These are phyloP conservation scores for Drosophila stalkeri DNA, from an alignment of 2,888 invertebrate species.

Conservation along the genomic window DNA sequence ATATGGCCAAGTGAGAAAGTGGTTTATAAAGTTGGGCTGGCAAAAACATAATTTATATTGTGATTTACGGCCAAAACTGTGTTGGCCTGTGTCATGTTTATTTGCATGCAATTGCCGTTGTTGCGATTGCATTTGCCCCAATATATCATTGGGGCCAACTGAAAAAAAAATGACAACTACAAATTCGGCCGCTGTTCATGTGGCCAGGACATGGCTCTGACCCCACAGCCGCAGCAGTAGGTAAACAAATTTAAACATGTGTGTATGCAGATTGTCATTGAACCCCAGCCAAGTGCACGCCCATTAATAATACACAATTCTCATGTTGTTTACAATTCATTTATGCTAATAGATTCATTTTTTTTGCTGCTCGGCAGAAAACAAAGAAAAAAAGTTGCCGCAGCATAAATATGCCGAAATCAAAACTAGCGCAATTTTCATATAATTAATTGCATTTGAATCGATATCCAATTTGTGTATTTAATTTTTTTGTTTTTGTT, in stretches of 20 bases:
- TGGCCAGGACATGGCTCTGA: slow-evolving; percentile 23
- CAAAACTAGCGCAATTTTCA: slow-evolving; percentile 63
- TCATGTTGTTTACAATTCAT: slow-evolving; percentile 74
- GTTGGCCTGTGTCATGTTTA: slow-evolving; percentile 59
- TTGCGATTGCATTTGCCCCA: slow-evolving; percentile 33
- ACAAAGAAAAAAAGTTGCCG: slow-evolving; percentile 32
- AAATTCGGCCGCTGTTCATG: slow-evolving; percentile 66
- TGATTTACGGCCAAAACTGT: slow-evolving; percentile 41
- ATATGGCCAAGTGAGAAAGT: background rate
- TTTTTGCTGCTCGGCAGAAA: too few species aligned
- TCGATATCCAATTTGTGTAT: slow-evolving; percentile 62
- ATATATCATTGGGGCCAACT: slow-evolving; percentile 61
- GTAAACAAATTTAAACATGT: slow-evolving; percentile 52
- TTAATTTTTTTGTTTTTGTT: slow-evolving; percentile 28
- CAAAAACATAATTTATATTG: slow-evolving; percentile 41
- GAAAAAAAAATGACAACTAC: slow-evolving; percentile 62
- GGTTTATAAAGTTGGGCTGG: background rate
- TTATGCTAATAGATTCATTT: slow-evolving; percentile 49
- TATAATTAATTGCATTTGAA: slow-evolving; percentile 73
- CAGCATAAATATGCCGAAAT: slow-evolving; percentile 58
- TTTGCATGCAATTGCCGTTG: slow-evolving; percentile 51
- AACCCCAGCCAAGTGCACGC: slow-evolving; percentile 28
- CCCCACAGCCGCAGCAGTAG: slow-evolving; percentile 9
- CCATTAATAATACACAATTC: slow-evolving; percentile 62
- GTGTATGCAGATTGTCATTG: slow-evolving; percentile 44